Conservation (phyloP, 1,140 invertebrate species). For the Drosophila burlai region DNA sequence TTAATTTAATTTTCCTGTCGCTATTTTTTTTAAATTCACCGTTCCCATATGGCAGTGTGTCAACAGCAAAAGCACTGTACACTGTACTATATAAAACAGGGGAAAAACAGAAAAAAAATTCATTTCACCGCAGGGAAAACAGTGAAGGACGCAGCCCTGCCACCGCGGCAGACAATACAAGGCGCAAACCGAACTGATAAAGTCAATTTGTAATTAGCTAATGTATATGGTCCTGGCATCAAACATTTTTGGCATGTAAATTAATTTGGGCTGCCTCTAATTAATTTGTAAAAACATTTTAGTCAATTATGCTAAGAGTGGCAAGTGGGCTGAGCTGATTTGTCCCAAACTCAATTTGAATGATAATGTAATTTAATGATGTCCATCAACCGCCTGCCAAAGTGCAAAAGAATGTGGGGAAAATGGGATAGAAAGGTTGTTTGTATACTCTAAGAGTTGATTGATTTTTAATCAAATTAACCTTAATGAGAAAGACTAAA, state of each 20-base stretch:
- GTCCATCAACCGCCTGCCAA: neutral
- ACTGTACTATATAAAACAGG: neutral
- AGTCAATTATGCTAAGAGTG: slow-evolving; percentile 20
- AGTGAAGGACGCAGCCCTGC: slow-evolving; percentile 4
- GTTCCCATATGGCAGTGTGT: slow-evolving; percentile 7
- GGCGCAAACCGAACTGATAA: slow-evolving; percentile 30
- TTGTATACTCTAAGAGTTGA: slow-evolving; percentile 5
- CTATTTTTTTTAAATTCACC: slow-evolving; percentile 8
- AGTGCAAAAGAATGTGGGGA: neutral
- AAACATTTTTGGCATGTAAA: slow-evolving; percentile 41
- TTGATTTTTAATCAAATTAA: neutral
- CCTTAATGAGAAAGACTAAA: too few relatives aligned
- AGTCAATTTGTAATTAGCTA: slow-evolving; percentile 51
- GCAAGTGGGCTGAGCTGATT: slow-evolving; percentile 17
- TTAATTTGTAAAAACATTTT: slow-evolving; percentile 47
- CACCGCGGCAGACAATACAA: slow-evolving; percentile 18
- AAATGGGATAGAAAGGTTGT: neutral
- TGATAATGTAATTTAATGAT: slow-evolving; percentile 65
- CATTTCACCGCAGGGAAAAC: slow-evolving; percentile 13
- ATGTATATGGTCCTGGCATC: slow-evolving; percentile 21
- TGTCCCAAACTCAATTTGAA: slow-evolving; percentile 50
- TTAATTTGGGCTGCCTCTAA: slow-evolving; percentile 30
- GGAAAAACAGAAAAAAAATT: neutral
- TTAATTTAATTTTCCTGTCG: slow-evolving; percentile 15
- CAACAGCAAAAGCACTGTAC: slow-evolving; percentile 2